Conservation (phyloP, 2,888 invertebrate genomes). For the Rhopalosiphum nymphaeae region DNA sequence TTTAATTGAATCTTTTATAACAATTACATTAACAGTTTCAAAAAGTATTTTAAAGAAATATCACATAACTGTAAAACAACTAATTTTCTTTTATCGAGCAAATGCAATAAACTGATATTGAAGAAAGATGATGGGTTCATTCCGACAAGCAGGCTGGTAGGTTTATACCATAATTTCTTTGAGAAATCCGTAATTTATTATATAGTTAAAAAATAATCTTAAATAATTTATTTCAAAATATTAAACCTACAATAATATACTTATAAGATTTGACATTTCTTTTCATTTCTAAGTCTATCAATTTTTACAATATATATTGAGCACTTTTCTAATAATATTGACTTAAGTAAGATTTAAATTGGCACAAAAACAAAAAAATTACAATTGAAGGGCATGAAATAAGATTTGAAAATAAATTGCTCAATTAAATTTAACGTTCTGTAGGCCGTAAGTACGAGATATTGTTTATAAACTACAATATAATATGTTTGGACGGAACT, state of each 20-base stretch:
- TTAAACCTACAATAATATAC: constrained; percentile 52
- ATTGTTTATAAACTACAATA: constrained; percentile 22
- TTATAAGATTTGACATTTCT: constrained; percentile 47
- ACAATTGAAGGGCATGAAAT: constrained; percentile 50
- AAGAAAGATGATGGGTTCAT: constrained; percentile 19
- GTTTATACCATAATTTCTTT: constrained; percentile 28
- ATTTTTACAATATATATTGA: constrained; percentile 64
- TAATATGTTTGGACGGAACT: constrained; percentile 61
- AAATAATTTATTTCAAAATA: constrained; percentile 35
- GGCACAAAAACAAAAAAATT: constrained; percentile 58
- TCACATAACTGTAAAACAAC: not conserved
- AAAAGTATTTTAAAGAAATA: not conserved
- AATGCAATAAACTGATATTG: not conserved
- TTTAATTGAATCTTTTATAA: not conserved
- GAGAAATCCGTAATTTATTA: constrained; percentile 48
- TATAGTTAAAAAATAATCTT: constrained; percentile 46
- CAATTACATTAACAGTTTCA: not conserved
- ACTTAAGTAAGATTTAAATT: constrained; percentile 63
- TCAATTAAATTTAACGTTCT: constrained; percentile 46
- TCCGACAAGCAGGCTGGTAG: constrained; percentile 10
- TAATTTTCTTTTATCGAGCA: not conserved
- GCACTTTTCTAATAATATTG: constrained; percentile 63
- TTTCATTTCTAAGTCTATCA: constrained; percentile 49
- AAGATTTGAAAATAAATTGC: constrained; percentile 53
- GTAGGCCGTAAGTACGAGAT: constrained; percentile 57